Evolutionary conservation across 2,797 vertebrate species (phyloP).

Genomic region (Apogon hyalosoma): DNA sequence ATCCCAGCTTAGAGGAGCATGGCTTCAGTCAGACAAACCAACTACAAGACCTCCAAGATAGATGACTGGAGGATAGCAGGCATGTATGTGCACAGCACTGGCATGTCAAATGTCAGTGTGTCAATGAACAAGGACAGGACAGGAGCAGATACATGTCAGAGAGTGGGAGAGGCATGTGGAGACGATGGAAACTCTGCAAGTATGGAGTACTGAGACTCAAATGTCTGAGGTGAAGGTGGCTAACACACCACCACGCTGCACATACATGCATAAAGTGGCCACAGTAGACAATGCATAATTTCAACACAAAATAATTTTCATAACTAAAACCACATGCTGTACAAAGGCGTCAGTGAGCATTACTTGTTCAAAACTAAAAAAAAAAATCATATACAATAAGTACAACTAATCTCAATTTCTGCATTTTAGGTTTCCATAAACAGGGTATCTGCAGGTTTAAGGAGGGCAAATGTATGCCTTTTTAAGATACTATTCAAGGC

Average conservation of each 20-base stretch:
- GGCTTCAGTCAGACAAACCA: conserved; percentile 46
- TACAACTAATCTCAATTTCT: too few relatives aligned
- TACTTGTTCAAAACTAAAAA: too few relatives aligned
- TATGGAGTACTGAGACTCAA: conserved; percentile 29
- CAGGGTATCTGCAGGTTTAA: too few relatives aligned
- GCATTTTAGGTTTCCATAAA: too few relatives aligned
- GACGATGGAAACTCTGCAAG: conserved; percentile 41
- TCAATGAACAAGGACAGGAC: conserved; percentile 45
- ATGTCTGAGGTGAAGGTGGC: conserved; percentile 27
- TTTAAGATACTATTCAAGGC: too few relatives aligned
- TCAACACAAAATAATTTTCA: too few relatives aligned
- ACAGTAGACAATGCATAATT: too few relatives aligned
- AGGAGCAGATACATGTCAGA: conserved; percentile 36
- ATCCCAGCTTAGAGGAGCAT: conserved; percentile 10
- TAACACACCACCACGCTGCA: conserved; percentile 23
- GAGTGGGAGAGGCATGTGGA: conserved; percentile 19
- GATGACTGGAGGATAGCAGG: conserved; percentile 30
- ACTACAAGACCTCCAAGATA: conserved; percentile 17
- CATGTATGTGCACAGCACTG: conserved; percentile 24
- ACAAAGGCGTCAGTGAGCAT: too few relatives aligned
- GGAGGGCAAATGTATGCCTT: too few relatives aligned
- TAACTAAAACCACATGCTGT: too few relatives aligned
- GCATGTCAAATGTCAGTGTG: conserved; percentile 50
- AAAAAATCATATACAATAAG: too few relatives aligned
- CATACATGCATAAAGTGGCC: too few relatives aligned